phyloP scores from a whole-genome alignment of 2,797 vertebrate genomes.

The Sus cebifrons region DNA sequence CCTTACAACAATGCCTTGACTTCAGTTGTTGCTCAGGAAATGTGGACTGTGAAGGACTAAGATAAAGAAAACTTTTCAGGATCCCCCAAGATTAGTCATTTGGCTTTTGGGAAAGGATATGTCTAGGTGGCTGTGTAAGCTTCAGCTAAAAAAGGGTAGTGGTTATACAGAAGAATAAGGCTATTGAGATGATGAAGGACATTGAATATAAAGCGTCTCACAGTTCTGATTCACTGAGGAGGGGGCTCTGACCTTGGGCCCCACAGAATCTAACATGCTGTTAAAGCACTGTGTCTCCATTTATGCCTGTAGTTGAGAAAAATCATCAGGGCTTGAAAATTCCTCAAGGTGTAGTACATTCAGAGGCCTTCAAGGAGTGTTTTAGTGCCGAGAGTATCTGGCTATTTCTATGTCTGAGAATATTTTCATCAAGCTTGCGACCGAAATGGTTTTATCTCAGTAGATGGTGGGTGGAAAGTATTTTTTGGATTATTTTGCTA shows the following conservation, averaged over 20 bases:
- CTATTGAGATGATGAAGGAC: neutral
- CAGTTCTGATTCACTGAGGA: neutral
- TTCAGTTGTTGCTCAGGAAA: neutral
- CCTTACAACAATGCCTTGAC: neutral
- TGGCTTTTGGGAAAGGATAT: neutral
- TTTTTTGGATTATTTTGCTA: neutral
- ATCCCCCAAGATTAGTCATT: neutral
- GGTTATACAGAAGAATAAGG: neutral
- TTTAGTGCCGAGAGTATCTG: neutral
- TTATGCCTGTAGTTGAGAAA: neutral
- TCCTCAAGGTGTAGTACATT: neutral
- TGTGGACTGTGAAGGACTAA: neutral
- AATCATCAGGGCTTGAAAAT: neutral
- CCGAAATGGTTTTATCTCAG: conserved; percentile 10
- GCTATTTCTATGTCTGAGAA: neutral
- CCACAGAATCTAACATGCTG: fast-evolving
- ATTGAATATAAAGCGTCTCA: neutral
- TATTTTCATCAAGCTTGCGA: neutral
- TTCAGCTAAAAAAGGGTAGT: neutral
- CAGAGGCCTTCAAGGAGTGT: conserved; percentile 18
- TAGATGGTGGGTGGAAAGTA: neutral
- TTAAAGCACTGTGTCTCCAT: neutral
- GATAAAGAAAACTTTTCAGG: neutral
- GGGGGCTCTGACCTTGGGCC: neutral
- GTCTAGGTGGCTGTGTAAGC: neutral